A percentile compares a stretch with the other conserved stretches of the same genome.
These are phyloP conservation scores for Zoanthus gigantus DNA, from an alignment of 92 coral and sea anemone species.

Conservation along the genomic window DNA sequence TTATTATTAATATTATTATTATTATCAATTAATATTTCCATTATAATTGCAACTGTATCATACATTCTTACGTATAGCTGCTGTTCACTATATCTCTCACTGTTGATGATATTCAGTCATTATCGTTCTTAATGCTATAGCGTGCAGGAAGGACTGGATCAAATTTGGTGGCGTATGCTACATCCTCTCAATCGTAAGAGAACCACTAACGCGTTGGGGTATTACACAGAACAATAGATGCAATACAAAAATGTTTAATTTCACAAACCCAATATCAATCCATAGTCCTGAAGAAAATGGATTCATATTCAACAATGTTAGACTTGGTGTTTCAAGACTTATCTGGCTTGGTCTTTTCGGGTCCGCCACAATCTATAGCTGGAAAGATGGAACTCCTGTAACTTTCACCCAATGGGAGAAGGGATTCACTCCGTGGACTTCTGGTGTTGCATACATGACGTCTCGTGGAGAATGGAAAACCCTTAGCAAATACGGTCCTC, in stretches of 20 bases:
- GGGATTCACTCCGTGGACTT: neutral
- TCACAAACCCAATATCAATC: neutral
- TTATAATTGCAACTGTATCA: too few relatives aligned
- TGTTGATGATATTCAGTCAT: neutral
- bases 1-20: too few relatives aligned
- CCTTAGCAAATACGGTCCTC: neutral
- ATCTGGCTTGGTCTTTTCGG: neutral
- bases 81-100: too few relatives aligned
- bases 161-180: slow-evolving; percentile 5
- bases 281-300: slow-evolving; percentile 30
- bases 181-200: neutral
- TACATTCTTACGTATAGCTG: too few relatives aligned
- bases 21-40: too few relatives aligned
- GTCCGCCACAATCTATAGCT: neutral
- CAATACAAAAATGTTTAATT: neutral
- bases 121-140: neutral
- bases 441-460: neutral
- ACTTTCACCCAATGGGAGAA: slow-evolving; percentile 45
- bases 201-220: neutral
- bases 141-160: slow-evolving; percentile 24
- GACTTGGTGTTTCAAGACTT: too few relatives aligned
- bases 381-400: slow-evolving; percentile 43
- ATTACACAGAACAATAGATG: neutral
- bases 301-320: neutral
- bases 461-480: neutral